Percentiles rank a stretch among this genome's conserved stretches.
Conservation (phyloP, 2,113 vertebrate species). For the Oxyruncus cristatus region DNA sequence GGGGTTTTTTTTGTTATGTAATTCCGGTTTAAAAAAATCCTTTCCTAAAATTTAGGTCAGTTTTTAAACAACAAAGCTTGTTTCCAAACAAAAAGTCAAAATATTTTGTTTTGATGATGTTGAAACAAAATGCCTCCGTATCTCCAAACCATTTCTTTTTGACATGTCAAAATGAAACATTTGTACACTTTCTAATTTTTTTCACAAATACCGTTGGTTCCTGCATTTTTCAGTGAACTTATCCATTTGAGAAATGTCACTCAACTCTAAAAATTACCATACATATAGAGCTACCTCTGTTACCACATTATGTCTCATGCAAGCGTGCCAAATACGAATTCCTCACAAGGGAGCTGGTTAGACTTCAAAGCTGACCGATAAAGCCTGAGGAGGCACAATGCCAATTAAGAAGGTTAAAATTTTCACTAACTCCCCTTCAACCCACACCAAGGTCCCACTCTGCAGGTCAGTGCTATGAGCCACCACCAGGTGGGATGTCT, state of each 20-base stretch:
- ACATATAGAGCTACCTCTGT: conserved; percentile 56
- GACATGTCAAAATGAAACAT: conserved; percentile 44
- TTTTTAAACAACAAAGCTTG: conserved; percentile 41
- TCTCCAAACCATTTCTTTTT: conserved; percentile 42
- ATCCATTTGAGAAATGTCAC: conserved; percentile 42
- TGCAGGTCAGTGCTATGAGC: neutral
- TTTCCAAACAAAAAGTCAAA: conserved; percentile 62
- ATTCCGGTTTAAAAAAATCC: neutral
- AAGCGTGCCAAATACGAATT: conserved; percentile 21
- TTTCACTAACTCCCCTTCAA: neutral
- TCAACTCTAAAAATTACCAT: conserved; percentile 63
- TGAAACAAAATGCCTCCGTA: neutral
- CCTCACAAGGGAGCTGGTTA: conserved; percentile 1
- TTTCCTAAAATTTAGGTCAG: conserved; percentile 36
- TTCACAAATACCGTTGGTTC: conserved; percentile 36
- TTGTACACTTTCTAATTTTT: conserved; percentile 61
- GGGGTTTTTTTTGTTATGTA: neutral
- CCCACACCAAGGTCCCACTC: neutral
- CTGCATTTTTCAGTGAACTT: conserved; percentile 62
- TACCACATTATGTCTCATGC: conserved; percentile 42
- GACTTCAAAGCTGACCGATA: conserved; percentile 45
- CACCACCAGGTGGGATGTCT: neutral
- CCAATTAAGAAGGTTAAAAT: neutral
- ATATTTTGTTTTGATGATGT: conserved; percentile 45
- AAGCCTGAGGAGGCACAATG: neutral